Evolutionary conservation across 1,140 invertebrate genomes (phyloP), one percentile per base, ranked within the genome.

Genomic region (Heliconius hewitsoni): DNA sequence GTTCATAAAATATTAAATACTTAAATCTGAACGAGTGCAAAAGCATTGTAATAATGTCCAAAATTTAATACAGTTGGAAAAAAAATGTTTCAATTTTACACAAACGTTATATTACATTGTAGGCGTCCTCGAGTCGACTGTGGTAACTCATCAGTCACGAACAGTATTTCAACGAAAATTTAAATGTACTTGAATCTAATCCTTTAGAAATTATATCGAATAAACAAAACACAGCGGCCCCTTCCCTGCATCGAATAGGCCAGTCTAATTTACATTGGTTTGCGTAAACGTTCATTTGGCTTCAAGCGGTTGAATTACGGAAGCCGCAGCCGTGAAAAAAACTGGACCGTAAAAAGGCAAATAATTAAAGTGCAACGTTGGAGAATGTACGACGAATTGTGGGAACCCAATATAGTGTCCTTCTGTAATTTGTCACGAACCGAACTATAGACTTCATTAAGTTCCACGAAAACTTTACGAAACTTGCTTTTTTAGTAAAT

Each of bases 181-280:
- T 66, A 71, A 1, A 34, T 39, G 34, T 71, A 39, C 23, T 6
- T 39, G 2, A 39, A 39, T 39, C 16, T 42, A 60, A 50, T 76
- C 30, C 66, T 71, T 71, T 76, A 66, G 75, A 76, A 76, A 76
- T 76, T 71, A 66, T 42, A 76, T 30, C 46, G 27, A 71, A 76
- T 76, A 76, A 76, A 76, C 71, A 71, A 71, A 50, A 50, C 66
- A 5, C 30, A 16, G 37, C 71, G 78, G 60, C 73, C 73, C 73
- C 60, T 75, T 75, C 75, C 73, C 73, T 72, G 75, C 66, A 50
- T 71, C 23, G 39, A 71, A 52, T 42, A 52, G 66, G 37, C 66
- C 74, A 76, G 75, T 76, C 75, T 76, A 79, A 79, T 79, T 79
- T 79, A 74, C 77, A 79, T 74, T 37, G 75, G 75, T 76, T 76